Conservation (phyloP, 2,113 vertebrate species). For the Rhipidura dahli region DNA sequence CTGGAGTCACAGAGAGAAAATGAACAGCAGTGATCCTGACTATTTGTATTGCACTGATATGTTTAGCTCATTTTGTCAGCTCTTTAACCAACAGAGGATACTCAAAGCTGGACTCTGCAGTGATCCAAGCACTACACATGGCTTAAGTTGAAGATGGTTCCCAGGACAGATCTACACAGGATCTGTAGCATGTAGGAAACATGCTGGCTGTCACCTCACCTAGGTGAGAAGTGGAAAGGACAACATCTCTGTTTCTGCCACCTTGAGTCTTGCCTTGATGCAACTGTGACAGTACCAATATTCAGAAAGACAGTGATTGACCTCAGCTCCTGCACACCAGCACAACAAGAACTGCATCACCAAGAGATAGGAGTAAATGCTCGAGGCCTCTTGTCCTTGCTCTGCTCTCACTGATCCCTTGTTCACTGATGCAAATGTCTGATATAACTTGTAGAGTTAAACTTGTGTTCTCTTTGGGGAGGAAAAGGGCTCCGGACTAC, state of each 20-base stretch:
- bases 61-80: background rate
- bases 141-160: accelerated
- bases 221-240: background rate
- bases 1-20: background rate
- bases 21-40: background rate
- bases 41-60: background rate
- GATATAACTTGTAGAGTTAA: background rate
- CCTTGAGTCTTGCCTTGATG: background rate
- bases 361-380: background rate
- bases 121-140: background rate
- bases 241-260: background rate
- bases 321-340: background rate
- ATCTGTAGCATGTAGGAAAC: background rate
- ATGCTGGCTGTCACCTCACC: background rate
- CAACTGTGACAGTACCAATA: background rate
- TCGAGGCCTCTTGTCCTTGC: background rate
- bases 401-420: background rate
- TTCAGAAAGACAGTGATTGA: background rate
- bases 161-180: background rate
- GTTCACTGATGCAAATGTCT: background rate
- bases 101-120: background rate
- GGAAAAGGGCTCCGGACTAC: background rate
- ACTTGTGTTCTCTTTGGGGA: background rate
- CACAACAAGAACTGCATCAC: background rate
- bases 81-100: background rate